Conservation (phyloP, 35 echinoderm and acorn worm species). For the Apostichopus japonicus region DNA sequence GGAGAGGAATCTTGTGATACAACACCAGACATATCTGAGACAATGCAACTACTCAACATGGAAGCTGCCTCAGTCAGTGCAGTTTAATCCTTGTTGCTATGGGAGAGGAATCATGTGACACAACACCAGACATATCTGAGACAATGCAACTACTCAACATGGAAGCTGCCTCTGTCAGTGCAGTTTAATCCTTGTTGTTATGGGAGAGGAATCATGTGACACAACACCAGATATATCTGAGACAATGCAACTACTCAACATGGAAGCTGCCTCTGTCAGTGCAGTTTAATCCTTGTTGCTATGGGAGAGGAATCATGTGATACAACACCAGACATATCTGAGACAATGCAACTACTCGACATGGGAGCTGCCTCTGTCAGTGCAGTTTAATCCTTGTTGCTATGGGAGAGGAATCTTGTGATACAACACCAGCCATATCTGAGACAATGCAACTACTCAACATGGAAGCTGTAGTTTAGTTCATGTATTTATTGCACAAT, state of each 20-base stretch:
- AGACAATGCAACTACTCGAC: slow-evolving; percentile 78
- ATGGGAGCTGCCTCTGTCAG: slow-evolving; percentile 58
- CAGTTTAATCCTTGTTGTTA: too few species aligned
- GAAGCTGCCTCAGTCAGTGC: neutral
- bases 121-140: too few species aligned
- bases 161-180: slow-evolving; percentile 30
- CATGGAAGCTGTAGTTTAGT: slow-evolving; percentile 57
- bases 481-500: slow-evolving; percentile 24
- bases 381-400: neutral
- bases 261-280: slow-evolving; percentile 55
- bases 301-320: slow-evolving; percentile 11
- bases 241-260: slow-evolving; percentile 78
- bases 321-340: neutral
- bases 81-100: too few species aligned
- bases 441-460: slow-evolving; percentile 82
- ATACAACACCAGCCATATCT: slow-evolving; percentile 70
- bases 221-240: too few species aligned
- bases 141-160: slow-evolving; percentile 81
- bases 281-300: neutral
- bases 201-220: slow-evolving; percentile 3
- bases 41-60: too few species aligned
- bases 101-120: too few species aligned
- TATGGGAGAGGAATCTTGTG: slow-evolving; percentile 62
- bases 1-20: too few species aligned
- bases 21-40: too few species aligned